Evolutionary conservation across 2,113 vertebrate species (phyloP).

Genomic region (Mus pahari): DNA sequence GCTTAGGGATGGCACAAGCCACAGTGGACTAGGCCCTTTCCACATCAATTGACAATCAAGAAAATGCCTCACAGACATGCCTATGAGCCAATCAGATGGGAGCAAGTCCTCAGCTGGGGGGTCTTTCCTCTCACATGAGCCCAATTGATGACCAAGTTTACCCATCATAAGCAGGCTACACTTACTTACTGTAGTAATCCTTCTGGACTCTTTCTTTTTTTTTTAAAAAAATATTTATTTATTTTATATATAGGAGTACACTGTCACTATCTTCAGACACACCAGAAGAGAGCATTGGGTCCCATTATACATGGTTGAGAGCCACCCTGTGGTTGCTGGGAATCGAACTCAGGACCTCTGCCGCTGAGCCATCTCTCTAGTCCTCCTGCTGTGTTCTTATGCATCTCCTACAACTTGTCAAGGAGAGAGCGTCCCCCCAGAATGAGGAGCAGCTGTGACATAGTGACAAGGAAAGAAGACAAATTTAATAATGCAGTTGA

Average conservation of each 20-base stretch:
- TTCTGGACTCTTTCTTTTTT: neutral
- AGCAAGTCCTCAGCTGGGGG: neutral
- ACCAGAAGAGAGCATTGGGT: too few species aligned
- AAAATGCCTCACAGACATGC: neutral
- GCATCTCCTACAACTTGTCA: conserved; percentile 25
- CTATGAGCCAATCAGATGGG: neutral
- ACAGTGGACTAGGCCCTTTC: neutral
- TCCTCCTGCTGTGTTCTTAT: neutral
- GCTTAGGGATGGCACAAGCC: neutral
- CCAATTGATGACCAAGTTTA: neutral
- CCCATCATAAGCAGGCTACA: neutral
- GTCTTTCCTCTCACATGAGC: neutral
- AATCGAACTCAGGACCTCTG: too few species aligned
- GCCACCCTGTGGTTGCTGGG: too few species aligned
- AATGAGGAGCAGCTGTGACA: neutral
- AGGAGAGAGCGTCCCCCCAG: conserved; percentile 26
- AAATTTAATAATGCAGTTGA: neutral
- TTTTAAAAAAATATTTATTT: too few species aligned
- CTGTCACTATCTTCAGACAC: too few species aligned
- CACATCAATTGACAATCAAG: neutral
- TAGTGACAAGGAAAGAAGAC: conserved; percentile 25
- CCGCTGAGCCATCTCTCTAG: too few species aligned
- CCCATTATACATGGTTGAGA: too few species aligned
- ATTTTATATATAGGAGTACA: too few species aligned
- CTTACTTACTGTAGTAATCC: conserved; percentile 42